Conservation (phyloP, 2,113 vertebrate genomes). For the Grantiella picta region DNA sequence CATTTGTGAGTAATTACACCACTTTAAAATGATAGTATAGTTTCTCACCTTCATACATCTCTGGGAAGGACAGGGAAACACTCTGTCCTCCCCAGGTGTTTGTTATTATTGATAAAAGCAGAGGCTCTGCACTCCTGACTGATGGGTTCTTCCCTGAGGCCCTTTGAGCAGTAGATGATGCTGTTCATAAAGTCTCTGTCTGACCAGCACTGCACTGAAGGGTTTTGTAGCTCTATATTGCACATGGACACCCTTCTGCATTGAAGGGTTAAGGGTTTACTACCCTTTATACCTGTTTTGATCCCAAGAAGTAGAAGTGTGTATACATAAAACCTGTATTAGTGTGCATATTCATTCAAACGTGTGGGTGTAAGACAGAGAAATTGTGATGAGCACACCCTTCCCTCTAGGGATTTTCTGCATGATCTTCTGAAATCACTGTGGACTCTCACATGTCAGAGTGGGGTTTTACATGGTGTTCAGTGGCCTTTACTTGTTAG, state of each 20-base stretch:
- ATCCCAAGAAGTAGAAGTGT: not conserved
- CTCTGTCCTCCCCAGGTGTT: not conserved
- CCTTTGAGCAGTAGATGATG: not conserved
- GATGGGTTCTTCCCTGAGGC: not conserved
- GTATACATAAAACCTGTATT: not conserved
- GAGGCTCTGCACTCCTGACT: not conserved
- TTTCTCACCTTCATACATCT: not conserved
- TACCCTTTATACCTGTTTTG: not conserved
- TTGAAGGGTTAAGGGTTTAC: not conserved
- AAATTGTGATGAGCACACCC: not conserved
- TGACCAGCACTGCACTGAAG: not conserved
- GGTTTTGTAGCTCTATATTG: not conserved
- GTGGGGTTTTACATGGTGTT: not conserved
- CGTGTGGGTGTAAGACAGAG: not conserved
- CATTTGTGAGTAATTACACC: not conserved
- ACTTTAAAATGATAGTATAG: not conserved
- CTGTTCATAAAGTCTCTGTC: not conserved
- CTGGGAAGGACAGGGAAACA: not conserved
- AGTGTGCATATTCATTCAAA: accelerated
- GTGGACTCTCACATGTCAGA: not conserved
- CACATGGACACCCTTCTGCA: not conserved
- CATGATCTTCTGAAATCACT: not conserved
- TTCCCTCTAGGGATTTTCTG: not conserved
- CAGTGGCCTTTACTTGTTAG: not conserved
- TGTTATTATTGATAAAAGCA: not conserved